Percentiles rank a stretch among this genome's conserved stretches.
phyloP scores from a whole-genome alignment of 2,113 vertebrate species.

The Etheostoma cragini region DNA sequence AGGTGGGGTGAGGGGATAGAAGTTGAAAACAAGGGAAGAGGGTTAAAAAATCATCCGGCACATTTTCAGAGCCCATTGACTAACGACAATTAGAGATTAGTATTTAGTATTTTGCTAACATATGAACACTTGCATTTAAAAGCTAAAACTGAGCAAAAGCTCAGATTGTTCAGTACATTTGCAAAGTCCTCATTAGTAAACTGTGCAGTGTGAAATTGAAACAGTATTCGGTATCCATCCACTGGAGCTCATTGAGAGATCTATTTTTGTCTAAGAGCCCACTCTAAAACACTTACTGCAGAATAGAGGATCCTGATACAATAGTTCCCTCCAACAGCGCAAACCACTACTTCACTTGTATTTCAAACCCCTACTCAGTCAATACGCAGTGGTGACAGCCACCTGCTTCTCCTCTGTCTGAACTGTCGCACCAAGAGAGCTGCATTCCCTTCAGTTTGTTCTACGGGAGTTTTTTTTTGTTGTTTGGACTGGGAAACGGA shows the following conservation, averaged over 20 bases:
- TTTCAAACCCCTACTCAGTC: constrained; percentile 46
- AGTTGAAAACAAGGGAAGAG: not conserved
- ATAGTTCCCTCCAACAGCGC: constrained; percentile 52
- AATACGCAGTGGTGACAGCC: constrained; percentile 54
- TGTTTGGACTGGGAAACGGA: constrained; percentile 21
- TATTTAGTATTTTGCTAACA: not conserved
- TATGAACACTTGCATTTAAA: not conserved
- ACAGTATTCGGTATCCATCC: constrained; percentile 40
- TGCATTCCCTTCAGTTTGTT: constrained; percentile 47
- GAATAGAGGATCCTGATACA: constrained; percentile 59
- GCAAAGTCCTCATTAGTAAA: constrained; percentile 29
- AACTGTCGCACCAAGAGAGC: constrained; percentile 44
- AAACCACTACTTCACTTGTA: constrained; percentile 54
- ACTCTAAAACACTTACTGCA: constrained; percentile 63
- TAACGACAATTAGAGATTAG: constrained; percentile 8
- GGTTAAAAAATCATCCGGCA: constrained; percentile 35
- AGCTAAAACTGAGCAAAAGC: not conserved
- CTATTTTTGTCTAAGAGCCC: constrained; percentile 66
- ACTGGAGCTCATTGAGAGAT: constrained; percentile 52
- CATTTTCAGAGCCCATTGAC: not conserved
- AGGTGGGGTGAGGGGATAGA: not conserved
- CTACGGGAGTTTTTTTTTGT: not conserved
- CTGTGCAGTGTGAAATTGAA: constrained; percentile 31
- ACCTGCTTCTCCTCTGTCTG: constrained; percentile 69
- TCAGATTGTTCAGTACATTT: constrained; percentile 18